A percentile compares a stretch with the other conserved stretches of the same genome.
phyloP scores from a whole-genome alignment of 2,888 invertebrate species.

The Orgyia antiqua region DNA sequence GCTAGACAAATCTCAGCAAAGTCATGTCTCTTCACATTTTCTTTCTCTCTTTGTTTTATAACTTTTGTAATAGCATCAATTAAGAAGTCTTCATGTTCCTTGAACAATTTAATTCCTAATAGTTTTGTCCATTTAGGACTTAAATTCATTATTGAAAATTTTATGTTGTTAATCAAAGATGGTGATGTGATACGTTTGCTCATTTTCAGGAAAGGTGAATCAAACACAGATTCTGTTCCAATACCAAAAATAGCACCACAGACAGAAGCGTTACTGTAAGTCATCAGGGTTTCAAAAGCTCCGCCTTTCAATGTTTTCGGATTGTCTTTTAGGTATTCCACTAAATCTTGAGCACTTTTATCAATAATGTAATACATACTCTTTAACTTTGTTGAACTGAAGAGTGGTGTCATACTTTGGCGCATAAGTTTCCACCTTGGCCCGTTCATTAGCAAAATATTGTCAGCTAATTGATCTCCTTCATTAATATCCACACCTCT shows the following conservation, averaged over 20 bases:
- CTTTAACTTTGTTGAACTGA: constrained; percentile 47
- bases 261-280: constrained; percentile 39
- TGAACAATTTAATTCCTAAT: constrained; percentile 34
- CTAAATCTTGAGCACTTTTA: constrained; percentile 40
- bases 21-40: constrained; percentile 39
- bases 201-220: constrained; percentile 42
- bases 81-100: constrained; percentile 43
- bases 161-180: constrained; percentile 16
- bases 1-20: constrained; percentile 44
- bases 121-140: constrained; percentile 14
- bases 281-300: constrained; percentile 20
- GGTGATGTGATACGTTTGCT: constrained; percentile 15
- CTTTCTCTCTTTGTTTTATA: constrained; percentile 33
- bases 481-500: constrained; percentile 32
- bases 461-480: constrained; percentile 36
- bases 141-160: constrained; percentile 7
- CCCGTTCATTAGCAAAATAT: constrained; percentile 37
- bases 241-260: constrained; percentile 52
- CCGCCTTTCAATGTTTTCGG: constrained; percentile 25
- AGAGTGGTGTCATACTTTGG: constrained; percentile 50
- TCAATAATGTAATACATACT: constrained; percentile 54
- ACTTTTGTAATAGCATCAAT: constrained; percentile 41
- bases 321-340: constrained; percentile 30
- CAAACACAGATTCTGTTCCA: constrained; percentile 38
- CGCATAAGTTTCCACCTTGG: constrained; percentile 48